These are phyloP conservation scores for Hyphantria cunea DNA, from an alignment of 1,140 invertebrate genomes.

Conservation along the genomic window DNA sequence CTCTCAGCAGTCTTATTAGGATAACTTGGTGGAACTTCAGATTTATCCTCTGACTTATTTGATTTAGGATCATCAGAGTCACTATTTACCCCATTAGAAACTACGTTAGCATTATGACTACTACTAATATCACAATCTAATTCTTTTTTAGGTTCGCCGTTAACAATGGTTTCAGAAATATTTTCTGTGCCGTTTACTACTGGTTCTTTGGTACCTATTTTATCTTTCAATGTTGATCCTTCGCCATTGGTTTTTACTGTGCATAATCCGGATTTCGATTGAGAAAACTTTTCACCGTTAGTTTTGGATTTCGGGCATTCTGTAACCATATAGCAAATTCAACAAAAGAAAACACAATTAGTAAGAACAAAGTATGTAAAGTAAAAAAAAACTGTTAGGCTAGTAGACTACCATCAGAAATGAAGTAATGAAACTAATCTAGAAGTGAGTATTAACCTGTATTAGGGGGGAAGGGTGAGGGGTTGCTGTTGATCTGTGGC, in stretches of 20 bases:
- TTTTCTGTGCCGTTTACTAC: slow-evolving; percentile 68
- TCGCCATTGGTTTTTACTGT: slow-evolving; percentile 61
- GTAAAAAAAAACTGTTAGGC: neutral
- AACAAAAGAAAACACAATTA: slow-evolving; percentile 36
- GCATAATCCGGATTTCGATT: slow-evolving; percentile 49
- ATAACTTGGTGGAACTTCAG: slow-evolving; percentile 42
- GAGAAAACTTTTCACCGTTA: slow-evolving; percentile 58
- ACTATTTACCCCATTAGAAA: slow-evolving; percentile 74
- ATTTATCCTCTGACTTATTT: slow-evolving; percentile 62
- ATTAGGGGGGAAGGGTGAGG: slow-evolving; percentile 56
- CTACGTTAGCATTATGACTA: slow-evolving; percentile 75
- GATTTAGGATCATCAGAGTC: slow-evolving; percentile 69
- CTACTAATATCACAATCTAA: slow-evolving; percentile 79
- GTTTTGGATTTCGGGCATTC: slow-evolving; percentile 61
- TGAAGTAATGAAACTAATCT: slow-evolving; percentile 18
- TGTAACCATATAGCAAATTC: slow-evolving; percentile 37
- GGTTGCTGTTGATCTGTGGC: slow-evolving; percentile 53
- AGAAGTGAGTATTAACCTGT: slow-evolving; percentile 47
- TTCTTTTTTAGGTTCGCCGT: slow-evolving; percentile 69
- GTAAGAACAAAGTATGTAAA: slow-evolving; percentile 5
- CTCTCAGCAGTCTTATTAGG: slow-evolving; percentile 46
- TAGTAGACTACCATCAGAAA: slow-evolving; percentile 22
- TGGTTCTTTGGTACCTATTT: slow-evolving; percentile 73
- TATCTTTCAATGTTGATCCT: slow-evolving; percentile 48
- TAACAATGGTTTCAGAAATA: slow-evolving; percentile 53